Evolutionary conservation across 2,888 invertebrate species (phyloP).

Genomic region (Congeria kusceri): DNA sequence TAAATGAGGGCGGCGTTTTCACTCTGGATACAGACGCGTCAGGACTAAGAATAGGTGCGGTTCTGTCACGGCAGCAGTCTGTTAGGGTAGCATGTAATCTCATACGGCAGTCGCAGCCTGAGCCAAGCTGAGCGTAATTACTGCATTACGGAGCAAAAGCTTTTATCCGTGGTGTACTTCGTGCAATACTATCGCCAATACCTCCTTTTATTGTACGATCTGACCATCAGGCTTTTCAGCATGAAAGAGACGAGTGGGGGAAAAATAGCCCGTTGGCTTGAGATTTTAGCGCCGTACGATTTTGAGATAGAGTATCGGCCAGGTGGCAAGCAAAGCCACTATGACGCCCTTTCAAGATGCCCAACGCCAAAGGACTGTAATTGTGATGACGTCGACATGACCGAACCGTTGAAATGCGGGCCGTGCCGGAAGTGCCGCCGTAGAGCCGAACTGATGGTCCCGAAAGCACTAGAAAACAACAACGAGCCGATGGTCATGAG

Average conservation of each 20-base stretch:
- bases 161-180: constrained; percentile 25
- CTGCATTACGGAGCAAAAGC: constrained; percentile 19
- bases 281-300: no score
- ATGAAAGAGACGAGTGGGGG: no score
- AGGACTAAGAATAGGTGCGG: constrained; percentile 8
- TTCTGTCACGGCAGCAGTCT: not conserved
- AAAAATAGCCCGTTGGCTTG: no score
- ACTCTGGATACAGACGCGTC: constrained; percentile 9
- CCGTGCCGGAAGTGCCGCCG: no score
- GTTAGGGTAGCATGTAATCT: constrained; percentile 3
- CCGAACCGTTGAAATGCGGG: no score
- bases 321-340: no score
- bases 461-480: no score
- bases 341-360: no score
- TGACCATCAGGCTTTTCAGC: constrained; percentile 1
- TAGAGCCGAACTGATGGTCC: constrained; percentile 15
- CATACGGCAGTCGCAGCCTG: not conserved
- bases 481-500: no score
- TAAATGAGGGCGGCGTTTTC: constrained; percentile 2
- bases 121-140: not conserved
- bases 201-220: constrained; percentile 7
- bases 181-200: constrained; percentile 33
- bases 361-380: no score
- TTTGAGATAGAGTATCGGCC: no score
- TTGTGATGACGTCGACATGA: no score